Percentiles rank a stretch among this genome's conserved stretches.
Conservation (phyloP, 1,140 invertebrate species). For the Harpegnathos saltator region DNA sequence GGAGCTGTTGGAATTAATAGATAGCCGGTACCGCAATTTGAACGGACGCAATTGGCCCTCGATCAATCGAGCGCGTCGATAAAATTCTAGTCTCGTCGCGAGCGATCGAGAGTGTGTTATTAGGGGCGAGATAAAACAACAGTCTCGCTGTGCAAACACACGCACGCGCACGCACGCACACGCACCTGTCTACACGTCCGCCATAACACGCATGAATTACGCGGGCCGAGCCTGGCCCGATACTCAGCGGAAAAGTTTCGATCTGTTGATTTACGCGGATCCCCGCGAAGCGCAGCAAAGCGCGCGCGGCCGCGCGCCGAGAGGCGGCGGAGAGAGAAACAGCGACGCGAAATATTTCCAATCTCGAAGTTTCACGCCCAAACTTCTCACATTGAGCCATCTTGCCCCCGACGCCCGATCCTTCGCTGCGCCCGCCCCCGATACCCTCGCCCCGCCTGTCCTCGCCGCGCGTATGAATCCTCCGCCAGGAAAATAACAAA, state of each 20-base stretch:
- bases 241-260: slow-evolving; percentile 58
- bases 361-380: slow-evolving; percentile 70
- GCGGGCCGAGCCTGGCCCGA: neutral
- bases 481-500: slow-evolving; percentile 68
- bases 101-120: neutral
- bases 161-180: neutral
- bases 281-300: slow-evolving; percentile 13
- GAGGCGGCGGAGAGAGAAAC: slow-evolving; percentile 2
- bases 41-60: too few species aligned
- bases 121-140: neutral
- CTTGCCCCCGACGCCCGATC: slow-evolving; percentile 39
- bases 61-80: neutral
- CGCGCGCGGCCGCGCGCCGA: neutral
- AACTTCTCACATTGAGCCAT: slow-evolving; percentile 63
- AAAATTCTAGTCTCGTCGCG: neutral
- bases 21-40: too few species aligned
- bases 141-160: neutral
- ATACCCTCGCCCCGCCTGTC: slow-evolving; percentile 13
- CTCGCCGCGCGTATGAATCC: slow-evolving; percentile 70
- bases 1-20: too few species aligned
- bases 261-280: slow-evolving; percentile 66
- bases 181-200: neutral
- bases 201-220: slow-evolving; percentile 29
- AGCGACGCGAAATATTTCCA: slow-evolving; percentile 71
- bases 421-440: slow-evolving; percentile 14